These are phyloP conservation scores for Rambutsinella grinnellia DNA, from an alignment of 2,888 invertebrate genomes.

Conservation along the genomic window DNA sequence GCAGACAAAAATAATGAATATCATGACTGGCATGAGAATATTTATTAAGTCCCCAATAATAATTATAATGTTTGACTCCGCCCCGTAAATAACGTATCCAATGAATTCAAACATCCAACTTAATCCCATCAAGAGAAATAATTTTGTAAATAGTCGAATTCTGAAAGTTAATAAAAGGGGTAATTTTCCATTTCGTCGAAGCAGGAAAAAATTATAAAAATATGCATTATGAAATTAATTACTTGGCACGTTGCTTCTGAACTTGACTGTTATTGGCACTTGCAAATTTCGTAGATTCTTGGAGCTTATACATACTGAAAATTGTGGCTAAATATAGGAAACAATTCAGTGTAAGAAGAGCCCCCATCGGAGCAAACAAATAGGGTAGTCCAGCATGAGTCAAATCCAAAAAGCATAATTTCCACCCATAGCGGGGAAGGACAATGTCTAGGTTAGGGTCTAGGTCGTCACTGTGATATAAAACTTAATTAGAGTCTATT, in stretches of 20 bases:
- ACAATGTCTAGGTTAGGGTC: constrained; percentile 34
- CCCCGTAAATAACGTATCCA: constrained; percentile 23
- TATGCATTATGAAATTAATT: background rate
- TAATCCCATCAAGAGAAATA: constrained; percentile 57
- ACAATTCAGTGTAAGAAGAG: constrained; percentile 36
- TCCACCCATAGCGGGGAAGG: constrained; percentile 46
- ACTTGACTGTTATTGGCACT: constrained; percentile 39
- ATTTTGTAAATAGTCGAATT: constrained; percentile 45
- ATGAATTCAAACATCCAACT: constrained; percentile 50
- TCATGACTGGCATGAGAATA: constrained; percentile 50
- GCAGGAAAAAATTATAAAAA: too few species aligned
- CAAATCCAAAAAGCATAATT: constrained; percentile 44
- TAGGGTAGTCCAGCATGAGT: constrained; percentile 39
- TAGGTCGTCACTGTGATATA: constrained; percentile 27
- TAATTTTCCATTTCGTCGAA: background rate
- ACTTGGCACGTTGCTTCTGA: constrained; percentile 46
- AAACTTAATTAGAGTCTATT: too few species aligned
- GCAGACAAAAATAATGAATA: constrained; percentile 58
- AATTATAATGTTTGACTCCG: constrained; percentile 1
- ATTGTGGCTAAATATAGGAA: constrained; percentile 46
- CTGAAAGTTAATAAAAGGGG: constrained; percentile 17
- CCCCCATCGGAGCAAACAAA: constrained; percentile 45
- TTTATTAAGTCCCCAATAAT: constrained; percentile 49
- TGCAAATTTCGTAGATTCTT: constrained; percentile 56
- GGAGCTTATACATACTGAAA: constrained; percentile 43